Percentiles rank a stretch among this genome's conserved stretches.
These are phyloP conservation scores for Hartigia nigra DNA, from an alignment of 2,888 invertebrate genomes.

Conservation along the genomic window DNA sequence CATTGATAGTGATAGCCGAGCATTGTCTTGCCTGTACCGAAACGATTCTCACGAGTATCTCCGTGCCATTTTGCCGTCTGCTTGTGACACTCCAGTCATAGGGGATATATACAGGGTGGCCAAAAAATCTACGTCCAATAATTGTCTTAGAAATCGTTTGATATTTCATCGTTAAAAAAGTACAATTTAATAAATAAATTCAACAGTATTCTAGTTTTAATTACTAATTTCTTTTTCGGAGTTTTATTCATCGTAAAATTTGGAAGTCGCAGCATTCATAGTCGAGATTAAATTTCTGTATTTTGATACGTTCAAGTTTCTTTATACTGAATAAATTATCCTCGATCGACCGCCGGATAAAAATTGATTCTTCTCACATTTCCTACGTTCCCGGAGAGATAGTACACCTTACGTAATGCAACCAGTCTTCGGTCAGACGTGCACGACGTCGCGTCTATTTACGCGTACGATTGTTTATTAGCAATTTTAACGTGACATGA, in stretches of 20 bases:
- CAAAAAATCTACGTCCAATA: not conserved
- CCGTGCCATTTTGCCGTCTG: not conserved
- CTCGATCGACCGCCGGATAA: slow-evolving; percentile 35
- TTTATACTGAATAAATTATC: slow-evolving; percentile 15
- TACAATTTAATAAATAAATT: no score
- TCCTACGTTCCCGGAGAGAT: slow-evolving; percentile 33
- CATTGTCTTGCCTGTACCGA: not conserved
- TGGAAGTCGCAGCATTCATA: not conserved
- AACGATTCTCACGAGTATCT: not conserved
- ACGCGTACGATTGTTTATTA: not conserved
- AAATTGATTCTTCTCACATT: slow-evolving; percentile 39
- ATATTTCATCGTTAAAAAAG: no score
- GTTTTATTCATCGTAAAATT: not conserved
- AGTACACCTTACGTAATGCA: slow-evolving; percentile 41
- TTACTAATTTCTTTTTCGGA: not conserved
- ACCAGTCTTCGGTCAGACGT: slow-evolving; percentile 32
- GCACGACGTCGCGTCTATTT: slow-evolving; percentile 11
- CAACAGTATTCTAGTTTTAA: no score
- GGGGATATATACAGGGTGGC: not conserved
- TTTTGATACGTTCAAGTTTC: not conserved
- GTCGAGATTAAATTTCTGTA: not conserved
- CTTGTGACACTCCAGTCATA: not conserved
- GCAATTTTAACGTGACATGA: not conserved
- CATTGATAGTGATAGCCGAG: not conserved
- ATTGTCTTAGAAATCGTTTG: not conserved